Evolutionary conservation across 2,797 vertebrate genomes (phyloP), one percentile per base, ranked within the genome.

Genomic region (Loriculus beryllinus): DNA sequence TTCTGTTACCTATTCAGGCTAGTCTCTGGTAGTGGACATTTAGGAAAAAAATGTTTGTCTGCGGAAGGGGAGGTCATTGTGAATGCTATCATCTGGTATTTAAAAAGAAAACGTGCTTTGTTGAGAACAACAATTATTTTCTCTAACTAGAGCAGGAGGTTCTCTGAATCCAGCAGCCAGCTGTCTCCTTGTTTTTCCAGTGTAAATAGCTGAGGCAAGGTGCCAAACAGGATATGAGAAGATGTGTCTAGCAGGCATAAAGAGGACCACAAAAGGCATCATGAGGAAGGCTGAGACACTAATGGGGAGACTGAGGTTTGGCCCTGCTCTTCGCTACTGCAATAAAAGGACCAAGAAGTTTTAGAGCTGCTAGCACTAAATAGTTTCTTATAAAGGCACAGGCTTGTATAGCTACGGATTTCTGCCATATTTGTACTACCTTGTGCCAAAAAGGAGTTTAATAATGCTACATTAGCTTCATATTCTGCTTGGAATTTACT

Each of bases 121-220:
- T 37, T 65, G 72, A 95, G 63, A 63, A 85, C 40, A 94, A 82
- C 75, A 88, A 54, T 97, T 89, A 76, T 91, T 80, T 60, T 95
- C 65, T 93, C 91, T 90, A 92, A 94, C 90, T 82, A 90, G 56
- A 90, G 76, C 82, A 78, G 77, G 80, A 96, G 57, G 62, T 90
- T 97, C 75, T 96, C 65, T 75, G 77, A 59, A 93, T 75, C 63
- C 77, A 88, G 89, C 87, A 95, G 49, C 87, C 95, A 97, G 83
- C 82, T 96, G 79, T 93, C 91, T 91, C 35, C 49, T 87, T 92
- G 42, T 57, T 91, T 90, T 78, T 64, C 47, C 84, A 67, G 28
- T 63, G 45, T 60, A 93, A 92, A 75, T 64, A 70, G 48, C 69
- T 70, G 78, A 37, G 59, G 59, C 91, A 85, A 91, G 79, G 78